Base-by-base conservation (phyloP, 2,888 invertebrate genomes). In the Galeopsomyia nigrocyanea region DNA sequence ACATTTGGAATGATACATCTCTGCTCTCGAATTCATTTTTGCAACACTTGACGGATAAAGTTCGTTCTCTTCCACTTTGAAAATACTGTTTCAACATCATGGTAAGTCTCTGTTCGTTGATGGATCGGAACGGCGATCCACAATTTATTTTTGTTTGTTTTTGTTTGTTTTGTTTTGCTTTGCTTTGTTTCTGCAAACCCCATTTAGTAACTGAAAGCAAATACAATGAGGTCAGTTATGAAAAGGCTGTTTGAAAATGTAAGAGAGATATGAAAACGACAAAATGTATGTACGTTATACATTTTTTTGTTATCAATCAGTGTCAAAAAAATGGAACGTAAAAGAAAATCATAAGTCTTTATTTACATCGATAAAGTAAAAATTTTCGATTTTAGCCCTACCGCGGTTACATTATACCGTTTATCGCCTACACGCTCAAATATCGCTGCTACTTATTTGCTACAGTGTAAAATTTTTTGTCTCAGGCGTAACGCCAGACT, bases 401-500 rank as follows among this genome's bases (percentile, higher is more conserved):
- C 56, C 65, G 68, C 68, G 68, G 49, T 17, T 62, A 64, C 51
- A 57, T 67, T 66, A 69, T 66, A 63, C 21, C 51, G n/a, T 74
- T 67, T 71, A 31, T 69, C 71, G 47, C 65, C 55, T 55, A 71
- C 22, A 71, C 62, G 64, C 56, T 68, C 70, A 61, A 71, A 75
- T 53, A 55, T 68, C 6, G 69, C 75, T 69, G 66, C 72, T 75
- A 75, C 53, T 70, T 72, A 70, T 67, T n/a, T 26, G 26, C 26
- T 71, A 74, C 49, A 66, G 69, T 69, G 72, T 64, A 72, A 70
- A 75, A 72, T 46, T 72, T 75, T 75, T 75, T 74, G 68, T 74
- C 58, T 75, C 70, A 75, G 63, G 69, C 72, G 75, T 47, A 73
- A 70, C 72, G 75, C 75, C 75, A 75, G 13, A 69, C 21, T 61